Base-by-base conservation (phyloP, 2,888 invertebrate genomes). In the Pterostichus madidus region DNA sequence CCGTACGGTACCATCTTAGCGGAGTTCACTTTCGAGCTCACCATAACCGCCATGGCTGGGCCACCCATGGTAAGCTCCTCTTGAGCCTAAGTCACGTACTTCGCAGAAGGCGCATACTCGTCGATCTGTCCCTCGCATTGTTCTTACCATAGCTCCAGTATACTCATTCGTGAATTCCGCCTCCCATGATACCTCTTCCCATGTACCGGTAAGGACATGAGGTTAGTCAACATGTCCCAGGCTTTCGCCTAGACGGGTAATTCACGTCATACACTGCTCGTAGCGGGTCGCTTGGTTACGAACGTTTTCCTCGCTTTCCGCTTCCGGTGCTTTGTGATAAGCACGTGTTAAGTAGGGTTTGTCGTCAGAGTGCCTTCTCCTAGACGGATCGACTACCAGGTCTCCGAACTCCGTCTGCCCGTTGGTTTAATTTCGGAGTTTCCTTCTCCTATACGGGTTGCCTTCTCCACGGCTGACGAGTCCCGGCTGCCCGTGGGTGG, bases 41-140 rank as follows among this genome's bases (percentile, higher is more conserved):
- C 24, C 24, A 24, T 24, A 24, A 24, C 24, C 24, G 24, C 49
- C 49, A 49, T 49, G 49, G 49, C 49, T 49, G 49, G 49, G 49
- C 13, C 49, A 8, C 49, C 49, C 49, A 49, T 49, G 49, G 49
- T 49, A 49, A 13, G n/a, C 13, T 49, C 49, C 4, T 49, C n/a
- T 49, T 49, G 49, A 49, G 13, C n/a, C 13, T 49, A n/a, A 49
- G 49, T 49, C 49, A 49, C 49, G 49, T 49, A 49, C 49, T 49
- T 49, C 49, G 1, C 49, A 49, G 13, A 13, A 49, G 10, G 11
- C 11, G 49, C 49, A 24, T 49, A 49, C 49, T 49, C 49, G 49
- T 49, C 49, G 49, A 49, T 10, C 13, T 49, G 49, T 13, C 49
- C 10, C 49, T 49, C 11, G 49, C 10, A 49, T 49, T 4, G 49